Percentiles rank a stretch among this genome's conserved stretches.
Conservation (phyloP, 2,888 invertebrate genomes). For the Agonopterix arenella region DNA sequence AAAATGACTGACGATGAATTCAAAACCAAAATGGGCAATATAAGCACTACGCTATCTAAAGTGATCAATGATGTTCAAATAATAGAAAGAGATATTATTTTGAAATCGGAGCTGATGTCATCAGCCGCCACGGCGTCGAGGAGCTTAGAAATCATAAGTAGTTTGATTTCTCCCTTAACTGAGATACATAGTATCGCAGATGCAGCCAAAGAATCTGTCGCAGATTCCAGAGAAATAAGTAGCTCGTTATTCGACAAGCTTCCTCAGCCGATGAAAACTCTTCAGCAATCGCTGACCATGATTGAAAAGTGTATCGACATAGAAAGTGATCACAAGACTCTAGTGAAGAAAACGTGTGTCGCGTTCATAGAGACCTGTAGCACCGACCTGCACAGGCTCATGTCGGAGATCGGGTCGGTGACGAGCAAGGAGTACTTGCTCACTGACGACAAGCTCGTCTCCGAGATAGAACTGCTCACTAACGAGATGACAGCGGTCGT, state of each 20-base stretch:
- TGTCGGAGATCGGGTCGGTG: conserved; percentile 61
- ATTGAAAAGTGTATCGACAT: conserved; percentile 83
- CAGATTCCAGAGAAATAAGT: conserved; percentile 51
- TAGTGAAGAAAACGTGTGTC: conserved; percentile 82
- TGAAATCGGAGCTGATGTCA: conserved; percentile 81
- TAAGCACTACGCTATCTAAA: conserved; percentile 56
- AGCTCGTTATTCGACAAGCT: conserved; percentile 75
- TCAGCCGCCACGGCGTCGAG: conserved; percentile 80
- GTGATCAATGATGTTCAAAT: conserved; percentile 74
- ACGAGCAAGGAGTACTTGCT: conserved; percentile 61
- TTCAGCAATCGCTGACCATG: conserved; percentile 80
- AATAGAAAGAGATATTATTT: conserved; percentile 80
- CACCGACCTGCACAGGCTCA: conserved; percentile 69
- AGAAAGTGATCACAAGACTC: conserved; percentile 80
- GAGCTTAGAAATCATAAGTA: conserved; percentile 80
- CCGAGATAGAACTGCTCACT: conserved; percentile 60
- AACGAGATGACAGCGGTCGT: conserved; percentile 70
- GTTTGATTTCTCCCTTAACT: conserved; percentile 77
- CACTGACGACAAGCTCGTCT: conserved; percentile 46
- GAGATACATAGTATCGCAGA: conserved; percentile 80
- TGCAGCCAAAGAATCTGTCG: conserved; percentile 62
- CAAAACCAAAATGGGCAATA: conserved; percentile 29
- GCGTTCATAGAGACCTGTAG: conserved; percentile 80
- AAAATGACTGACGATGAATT: conserved; percentile 36
- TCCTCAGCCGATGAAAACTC: conserved; percentile 75